Evolutionary conservation across 2,113 vertebrate species (phyloP).

Genomic region (Argyrosomus japonicus): DNA sequence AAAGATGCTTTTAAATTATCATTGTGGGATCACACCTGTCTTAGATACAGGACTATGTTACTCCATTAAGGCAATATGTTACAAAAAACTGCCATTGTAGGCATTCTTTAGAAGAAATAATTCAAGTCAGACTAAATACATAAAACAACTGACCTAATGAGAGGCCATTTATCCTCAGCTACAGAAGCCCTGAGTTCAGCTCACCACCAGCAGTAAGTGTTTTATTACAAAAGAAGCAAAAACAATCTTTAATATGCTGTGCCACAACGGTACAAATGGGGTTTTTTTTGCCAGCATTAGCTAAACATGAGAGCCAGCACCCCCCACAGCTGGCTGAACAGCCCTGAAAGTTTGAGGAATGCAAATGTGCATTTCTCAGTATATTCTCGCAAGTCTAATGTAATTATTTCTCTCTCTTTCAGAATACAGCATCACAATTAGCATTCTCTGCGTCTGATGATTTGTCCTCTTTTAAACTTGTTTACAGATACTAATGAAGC

Average conservation of each 20-base stretch:
- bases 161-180: background rate
- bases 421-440: background rate
- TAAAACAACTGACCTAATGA: background rate
- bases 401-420: background rate
- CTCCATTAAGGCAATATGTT: background rate
- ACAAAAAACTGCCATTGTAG: background rate
- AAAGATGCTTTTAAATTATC: background rate
- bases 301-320: background rate
- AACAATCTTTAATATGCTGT: background rate
- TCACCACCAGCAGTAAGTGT: background rate
- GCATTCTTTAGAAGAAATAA: background rate
- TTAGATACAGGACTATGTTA: no score
- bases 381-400: background rate
- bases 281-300: background rate
- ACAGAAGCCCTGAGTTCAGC: background rate
- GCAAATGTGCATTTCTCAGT: background rate
- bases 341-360: background rate
- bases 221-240: background rate
- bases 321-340: background rate
- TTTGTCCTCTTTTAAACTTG: slow-evolving; percentile 26
- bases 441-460: background rate
- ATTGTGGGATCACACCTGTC: background rate
- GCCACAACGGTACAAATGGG: background rate
- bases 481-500: slow-evolving; percentile 42
- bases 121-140: background rate